Conservation (phyloP, 1,140 invertebrate species). For the Brachystomella parvula region DNA sequence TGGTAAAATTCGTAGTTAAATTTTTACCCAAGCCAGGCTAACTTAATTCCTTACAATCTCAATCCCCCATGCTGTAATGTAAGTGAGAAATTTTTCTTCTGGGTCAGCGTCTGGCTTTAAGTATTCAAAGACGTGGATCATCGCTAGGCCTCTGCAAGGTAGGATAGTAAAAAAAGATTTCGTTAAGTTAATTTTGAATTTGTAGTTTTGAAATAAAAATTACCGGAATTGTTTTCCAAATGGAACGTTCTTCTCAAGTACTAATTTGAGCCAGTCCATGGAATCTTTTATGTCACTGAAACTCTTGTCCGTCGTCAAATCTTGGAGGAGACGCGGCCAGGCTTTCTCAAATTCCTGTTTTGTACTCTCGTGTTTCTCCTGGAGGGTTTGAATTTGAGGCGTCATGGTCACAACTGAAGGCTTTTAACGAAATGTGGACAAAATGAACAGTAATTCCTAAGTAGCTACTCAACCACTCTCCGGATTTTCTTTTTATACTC, state of each 20-base stretch:
- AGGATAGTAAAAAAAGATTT: background rate
- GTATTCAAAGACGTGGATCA: background rate
- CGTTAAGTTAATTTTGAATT: background rate
- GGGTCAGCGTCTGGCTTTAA: background rate
- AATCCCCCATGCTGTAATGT: slow-evolving; percentile 84
- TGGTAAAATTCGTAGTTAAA: background rate
- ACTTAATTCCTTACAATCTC: slow-evolving; percentile 64
- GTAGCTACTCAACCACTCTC: too few species aligned
- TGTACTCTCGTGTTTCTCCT: too few species aligned
- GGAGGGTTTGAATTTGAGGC: too few species aligned
- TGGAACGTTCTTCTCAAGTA: background rate
- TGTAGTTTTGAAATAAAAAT: background rate
- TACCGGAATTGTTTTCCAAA: background rate
- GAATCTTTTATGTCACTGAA: background rate
- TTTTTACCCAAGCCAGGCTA: background rate
- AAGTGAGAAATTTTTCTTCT: slow-evolving; percentile 41
- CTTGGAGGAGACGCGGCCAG: background rate
- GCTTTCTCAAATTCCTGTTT: background rate
- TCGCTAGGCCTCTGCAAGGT: background rate
- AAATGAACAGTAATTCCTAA: too few species aligned
- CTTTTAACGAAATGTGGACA: too few species aligned
- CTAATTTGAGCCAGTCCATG: background rate
- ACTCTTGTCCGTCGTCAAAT: background rate
- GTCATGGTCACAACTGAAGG: too few species aligned
- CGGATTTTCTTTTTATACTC: too few species aligned